Base-by-base conservation (phyloP, 2,113 vertebrate genomes). In the Catharus minimus region DNA sequence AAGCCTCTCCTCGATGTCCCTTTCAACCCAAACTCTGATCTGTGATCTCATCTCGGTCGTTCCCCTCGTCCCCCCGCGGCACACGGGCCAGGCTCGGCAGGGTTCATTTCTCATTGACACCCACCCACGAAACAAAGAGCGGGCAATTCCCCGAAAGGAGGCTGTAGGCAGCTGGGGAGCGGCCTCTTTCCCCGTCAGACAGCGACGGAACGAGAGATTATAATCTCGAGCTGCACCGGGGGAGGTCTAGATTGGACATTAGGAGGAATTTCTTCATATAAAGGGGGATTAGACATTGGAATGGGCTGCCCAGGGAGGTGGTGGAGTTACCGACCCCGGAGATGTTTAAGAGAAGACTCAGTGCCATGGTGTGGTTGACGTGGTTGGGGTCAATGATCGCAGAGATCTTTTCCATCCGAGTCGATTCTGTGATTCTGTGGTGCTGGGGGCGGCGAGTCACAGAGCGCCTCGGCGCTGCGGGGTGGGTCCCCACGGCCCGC, bases 41-140 rank as follows among this genome's bases (percentile, higher is more conserved):
- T 15, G 36, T 1, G 57, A 56, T 19, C 8, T 12, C 22, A 7
- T 2, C 22, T 26, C 6, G 1, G 10, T 8, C 23, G 1, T 10
- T 50, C 10, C 43, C 50, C 36, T 32, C 36, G 10, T 1, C 9
- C 44, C 7, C 16, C 28, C 55, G 5, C 13, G 6, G 7, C 33
- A 36, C 33, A 36, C 33, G 33, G 33, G 33, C 33, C 33, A 36
- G 33, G 33, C 33, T 36, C 33, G 38, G 20, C 60, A 21, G 10
- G 15, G 17, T 24, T 55, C 9, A 21, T 7, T 52, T 24, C 12
- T 8, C 32, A 26, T 11, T 26, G 38, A 5, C 50, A 79, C 26
- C 43, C 65, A 23, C 58, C 24, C 52, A 11, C 23, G 39, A 22
- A 66, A 74, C 77, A 67, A 73, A 81, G 76, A 39, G 46, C 39